Evolutionary conservation across 2,888 invertebrate species (phyloP), one percentile per base, ranked within the genome.

Genomic region (Lasioglossum villosulum): DNA sequence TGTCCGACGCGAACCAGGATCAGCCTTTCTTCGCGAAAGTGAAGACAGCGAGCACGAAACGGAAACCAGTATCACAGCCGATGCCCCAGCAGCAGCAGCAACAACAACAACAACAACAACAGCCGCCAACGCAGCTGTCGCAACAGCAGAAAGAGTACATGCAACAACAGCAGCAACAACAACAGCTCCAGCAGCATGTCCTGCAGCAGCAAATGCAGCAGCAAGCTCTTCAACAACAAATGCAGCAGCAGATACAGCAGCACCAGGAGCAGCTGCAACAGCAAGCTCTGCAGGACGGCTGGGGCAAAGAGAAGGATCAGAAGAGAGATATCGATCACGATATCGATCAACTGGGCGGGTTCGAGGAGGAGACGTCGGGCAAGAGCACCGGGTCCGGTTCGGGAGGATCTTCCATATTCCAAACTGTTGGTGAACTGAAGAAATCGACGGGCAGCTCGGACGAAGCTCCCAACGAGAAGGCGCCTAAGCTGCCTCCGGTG

Each of bases 391-490:
- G 97, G 71, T 96, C 96, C 68, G 96, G 96, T 87, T 97, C 96
- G 52, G 97, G 96, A n/a, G 96, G 96, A 0, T 96, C 96, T 0
- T 95, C 95, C 8, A 95, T 97, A 72, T 98, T 98, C 95, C 97
- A 97, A 8, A 97, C 97, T 0, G 96, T 98, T 3, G 97, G 97
- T 34, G 97, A 97, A 87, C 96, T 96, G 0, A 97, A 97, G 95
- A 96, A 96, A 89, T 96, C 96, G 71, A 96, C 96, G 0, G 96
- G 95, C 42, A 95, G 96, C 48, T 96, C 96, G 37, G 97, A 97
- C 89, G 97, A 97, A 93, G 95, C 96, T 34, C 95, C 95, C 16
- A 95, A 93, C 79, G 95, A 94, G 78, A 94, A 94, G 80, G 90
- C 92, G n/a, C 93, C 95, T 0, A 95, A 95, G 87, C 94, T 96